Conservation (phyloP, 2,888 invertebrate genomes). For the Pollenia griseotomentosa region DNA sequence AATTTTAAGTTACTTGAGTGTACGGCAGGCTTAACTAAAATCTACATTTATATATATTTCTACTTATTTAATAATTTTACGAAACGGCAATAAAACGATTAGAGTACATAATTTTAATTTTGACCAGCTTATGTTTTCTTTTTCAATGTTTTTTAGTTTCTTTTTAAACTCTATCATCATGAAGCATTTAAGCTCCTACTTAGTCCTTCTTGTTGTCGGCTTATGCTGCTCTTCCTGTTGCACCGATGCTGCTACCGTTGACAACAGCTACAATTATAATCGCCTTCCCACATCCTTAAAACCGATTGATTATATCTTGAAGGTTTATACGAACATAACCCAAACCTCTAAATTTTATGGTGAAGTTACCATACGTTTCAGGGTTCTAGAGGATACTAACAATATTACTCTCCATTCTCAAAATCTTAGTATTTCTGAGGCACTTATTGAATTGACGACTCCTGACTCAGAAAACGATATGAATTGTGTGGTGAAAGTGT, state of each 20-base stretch:
- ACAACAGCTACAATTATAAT: constrained; percentile 79
- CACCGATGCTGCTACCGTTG: constrained; percentile 40
- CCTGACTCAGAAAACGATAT: constrained; percentile 76
- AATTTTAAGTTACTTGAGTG: too few species aligned
- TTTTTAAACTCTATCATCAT: constrained; percentile 7
- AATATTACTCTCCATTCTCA: constrained; percentile 89
- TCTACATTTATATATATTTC: too few species aligned
- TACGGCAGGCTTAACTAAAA: too few species aligned
- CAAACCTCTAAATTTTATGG: constrained; percentile 83
- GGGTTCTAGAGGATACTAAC: constrained; percentile 84
- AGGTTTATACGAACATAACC: constrained; percentile 84
- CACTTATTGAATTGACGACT: constrained; percentile 77
- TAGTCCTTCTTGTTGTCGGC: constrained; percentile 30
- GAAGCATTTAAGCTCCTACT: constrained; percentile 26
- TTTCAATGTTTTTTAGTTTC: constrained; percentile 28
- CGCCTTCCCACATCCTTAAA: constrained; percentile 83
- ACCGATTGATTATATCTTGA: constrained; percentile 83
- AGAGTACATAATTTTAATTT: too few species aligned
- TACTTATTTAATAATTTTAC: too few species aligned
- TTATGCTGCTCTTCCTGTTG: constrained; percentile 30
- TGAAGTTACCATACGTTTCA: constrained; percentile 82
- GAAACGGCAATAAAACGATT: too few species aligned
- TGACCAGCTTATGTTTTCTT: too few species aligned
- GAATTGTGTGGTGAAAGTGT: constrained; percentile 79
- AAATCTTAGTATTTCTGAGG: constrained; percentile 85